phyloP scores from a whole-genome alignment of 2,888 invertebrate species.

The Tricholauxania praeusta region DNA sequence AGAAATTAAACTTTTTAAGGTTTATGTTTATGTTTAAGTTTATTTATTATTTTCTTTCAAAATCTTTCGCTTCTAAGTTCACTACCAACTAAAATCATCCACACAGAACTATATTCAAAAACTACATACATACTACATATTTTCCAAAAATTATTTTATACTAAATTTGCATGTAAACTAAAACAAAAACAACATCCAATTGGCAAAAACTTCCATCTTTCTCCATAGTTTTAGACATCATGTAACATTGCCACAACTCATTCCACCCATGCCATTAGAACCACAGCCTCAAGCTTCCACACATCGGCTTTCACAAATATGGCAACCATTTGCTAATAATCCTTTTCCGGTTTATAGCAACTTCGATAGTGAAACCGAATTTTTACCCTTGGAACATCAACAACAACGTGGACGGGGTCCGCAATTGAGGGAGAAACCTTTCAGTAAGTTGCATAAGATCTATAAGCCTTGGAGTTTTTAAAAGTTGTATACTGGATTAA shows the following conservation, averaged over 20 bases:
- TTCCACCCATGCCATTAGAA: conserved; percentile 54
- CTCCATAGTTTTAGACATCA: conserved; percentile 60
- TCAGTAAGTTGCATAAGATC: conserved; percentile 52
- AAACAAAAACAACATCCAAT: background rate
- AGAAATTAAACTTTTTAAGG: no score
- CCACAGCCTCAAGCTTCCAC: conserved; percentile 49
- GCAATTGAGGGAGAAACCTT: conserved; percentile 55
- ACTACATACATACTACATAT: conserved; percentile 8
- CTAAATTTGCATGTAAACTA: conserved; percentile 17
- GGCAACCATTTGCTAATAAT: conserved; percentile 55
- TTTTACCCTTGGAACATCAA: conserved; percentile 58
- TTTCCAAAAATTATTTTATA: conserved; percentile 6
- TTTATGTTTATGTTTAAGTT: no score
- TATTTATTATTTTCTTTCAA: no score
- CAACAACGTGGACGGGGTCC: conserved; percentile 50
- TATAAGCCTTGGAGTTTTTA: no score
- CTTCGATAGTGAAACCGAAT: conserved; percentile 58
- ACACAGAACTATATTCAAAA: conserved; percentile 17
- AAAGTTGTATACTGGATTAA: no score
- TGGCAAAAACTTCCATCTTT: conserved; percentile 40
- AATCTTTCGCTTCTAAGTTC: no score
- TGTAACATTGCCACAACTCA: conserved; percentile 58
- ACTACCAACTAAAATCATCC: no score
- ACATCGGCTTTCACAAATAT: conserved; percentile 53
- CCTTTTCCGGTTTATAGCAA: conserved; percentile 52